A percentile compares a stretch with the other conserved stretches of the same genome.
Evolutionary conservation across 2,113 vertebrate species (phyloP).

Genomic region (Toxotes jaculatrix): DNA sequence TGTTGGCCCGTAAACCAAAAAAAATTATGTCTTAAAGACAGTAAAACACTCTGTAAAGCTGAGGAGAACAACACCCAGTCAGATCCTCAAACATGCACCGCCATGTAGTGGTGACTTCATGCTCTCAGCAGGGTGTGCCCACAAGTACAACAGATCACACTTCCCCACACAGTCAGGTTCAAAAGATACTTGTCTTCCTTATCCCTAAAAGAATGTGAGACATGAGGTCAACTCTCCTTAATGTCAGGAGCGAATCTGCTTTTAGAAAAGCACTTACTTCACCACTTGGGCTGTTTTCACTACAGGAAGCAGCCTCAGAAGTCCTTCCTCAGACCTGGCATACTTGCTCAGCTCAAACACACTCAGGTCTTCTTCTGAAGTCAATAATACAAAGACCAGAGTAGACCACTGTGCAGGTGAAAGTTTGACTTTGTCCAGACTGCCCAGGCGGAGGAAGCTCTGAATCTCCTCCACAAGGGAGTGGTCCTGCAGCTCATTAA

Average conservation of each 20-base stretch:
- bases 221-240: not conserved
- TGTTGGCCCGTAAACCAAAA: too few species aligned
- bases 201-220: not conserved
- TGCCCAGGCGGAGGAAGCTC: conserved; percentile 47
- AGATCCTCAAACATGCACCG: too few species aligned
- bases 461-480: conserved; percentile 75
- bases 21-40: too few species aligned
- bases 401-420: conserved; percentile 71
- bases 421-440: conserved; percentile 41
- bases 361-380: conserved; percentile 71
- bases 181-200: too few species aligned
- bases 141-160: too few species aligned
- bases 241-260: not conserved
- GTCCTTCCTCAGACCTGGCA: conserved; percentile 68
- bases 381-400: conserved; percentile 72
- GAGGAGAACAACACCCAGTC: too few species aligned
- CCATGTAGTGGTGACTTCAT: too few species aligned
- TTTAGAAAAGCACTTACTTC: conserved; percentile 53
- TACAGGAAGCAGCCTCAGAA: conserved; percentile 70
- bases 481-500: conserved; percentile 74
- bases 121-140: too few species aligned
- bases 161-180: too few species aligned
- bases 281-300: conserved; percentile 63
- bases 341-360: conserved; percentile 70
- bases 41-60: too few species aligned